These are phyloP conservation scores for Morpho helenor DNA, from an alignment of 2,888 invertebrate species.

Conservation along the genomic window DNA sequence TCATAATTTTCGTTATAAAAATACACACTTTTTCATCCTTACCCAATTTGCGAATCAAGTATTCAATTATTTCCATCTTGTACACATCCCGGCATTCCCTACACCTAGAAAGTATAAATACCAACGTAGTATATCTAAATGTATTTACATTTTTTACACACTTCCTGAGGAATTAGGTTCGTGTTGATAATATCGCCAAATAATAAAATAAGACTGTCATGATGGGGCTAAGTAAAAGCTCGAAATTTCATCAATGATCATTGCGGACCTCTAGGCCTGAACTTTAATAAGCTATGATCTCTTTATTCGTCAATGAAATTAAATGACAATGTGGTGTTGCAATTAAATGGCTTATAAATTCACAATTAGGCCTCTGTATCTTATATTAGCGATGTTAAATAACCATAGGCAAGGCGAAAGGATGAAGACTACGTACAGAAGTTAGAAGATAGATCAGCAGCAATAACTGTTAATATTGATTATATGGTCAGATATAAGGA, in stretches of 20 bases:
- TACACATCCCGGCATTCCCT: conserved; percentile 61
- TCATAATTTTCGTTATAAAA: conserved; percentile 67
- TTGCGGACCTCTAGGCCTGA: conserved; percentile 37
- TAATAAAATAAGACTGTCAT: conserved; percentile 35
- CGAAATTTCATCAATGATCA: conserved; percentile 76
- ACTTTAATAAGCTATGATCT: conserved; percentile 16
- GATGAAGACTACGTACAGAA: conserved; percentile 14
- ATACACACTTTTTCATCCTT: conserved; percentile 64
- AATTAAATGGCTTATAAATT: conserved; percentile 12
- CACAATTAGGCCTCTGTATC: conserved; percentile 25
- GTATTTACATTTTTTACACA: conserved; percentile 69
- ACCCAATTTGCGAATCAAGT: conserved; percentile 35
- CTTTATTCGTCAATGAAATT: conserved; percentile 10
- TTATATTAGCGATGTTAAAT: conserved; percentile 8
- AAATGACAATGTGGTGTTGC: neutral
- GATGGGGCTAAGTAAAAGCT: conserved; percentile 58
- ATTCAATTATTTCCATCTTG: conserved; percentile 43
- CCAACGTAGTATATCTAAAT: conserved; percentile 57
- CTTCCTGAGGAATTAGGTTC: conserved; percentile 62
- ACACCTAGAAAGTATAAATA: conserved; percentile 54
- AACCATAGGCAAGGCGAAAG: conserved; percentile 19
- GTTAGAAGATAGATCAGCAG: conserved; percentile 37
- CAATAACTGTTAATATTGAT: conserved; percentile 20
- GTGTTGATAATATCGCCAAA: conserved; percentile 41
- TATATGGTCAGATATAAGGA: conserved; percentile 1